A percentile compares a stretch with the other conserved stretches of the same genome.
Evolutionary conservation across 2,888 invertebrate species (phyloP).

Genomic region (Drosophila barbarae): DNA sequence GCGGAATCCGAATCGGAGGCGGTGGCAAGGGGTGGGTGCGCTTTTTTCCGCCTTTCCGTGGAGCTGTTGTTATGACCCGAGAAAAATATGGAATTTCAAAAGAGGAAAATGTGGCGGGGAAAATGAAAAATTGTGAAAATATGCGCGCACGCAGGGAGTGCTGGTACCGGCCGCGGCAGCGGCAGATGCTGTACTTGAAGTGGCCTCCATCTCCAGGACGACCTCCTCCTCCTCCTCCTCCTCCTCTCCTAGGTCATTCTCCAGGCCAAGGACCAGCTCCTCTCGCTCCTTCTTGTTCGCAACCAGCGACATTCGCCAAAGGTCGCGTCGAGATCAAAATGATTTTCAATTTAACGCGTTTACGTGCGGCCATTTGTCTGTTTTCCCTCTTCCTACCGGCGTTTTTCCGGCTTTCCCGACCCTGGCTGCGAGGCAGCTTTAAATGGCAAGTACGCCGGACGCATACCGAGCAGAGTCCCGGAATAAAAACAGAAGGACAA

Average conservation of each 20-base stretch:
- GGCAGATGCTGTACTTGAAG: slow-evolving; percentile 65
- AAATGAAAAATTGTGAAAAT: slow-evolving; percentile 59
- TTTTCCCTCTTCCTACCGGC: slow-evolving; percentile 19
- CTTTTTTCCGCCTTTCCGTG: slow-evolving; percentile 34
- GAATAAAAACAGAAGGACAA: slow-evolving; percentile 4
- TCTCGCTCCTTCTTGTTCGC: slow-evolving; percentile 13
- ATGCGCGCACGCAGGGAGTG: slow-evolving; percentile 56
- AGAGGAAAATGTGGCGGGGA: slow-evolving; percentile 44
- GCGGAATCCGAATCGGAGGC: slow-evolving; percentile 36
- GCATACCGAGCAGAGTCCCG: slow-evolving; percentile 19
- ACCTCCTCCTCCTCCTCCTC: background rate
- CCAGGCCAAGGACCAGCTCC: slow-evolving; percentile 2
- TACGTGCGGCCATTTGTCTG: slow-evolving; percentile 73
- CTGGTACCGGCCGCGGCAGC: slow-evolving; percentile 11
- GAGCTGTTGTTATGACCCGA: slow-evolving; percentile 41
- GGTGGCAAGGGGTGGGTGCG: slow-evolving; percentile 18
- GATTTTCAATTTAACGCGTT: slow-evolving; percentile 76
- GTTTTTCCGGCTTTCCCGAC: background rate
- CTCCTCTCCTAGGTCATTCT: slow-evolving; percentile 1
- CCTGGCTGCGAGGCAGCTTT: slow-evolving; percentile 31
- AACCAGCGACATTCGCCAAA: slow-evolving; percentile 28
- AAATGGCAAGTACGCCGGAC: slow-evolving; percentile 41
- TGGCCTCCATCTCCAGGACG: slow-evolving; percentile 1
- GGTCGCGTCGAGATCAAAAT: slow-evolving; percentile 69
- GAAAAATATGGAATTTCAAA: slow-evolving; percentile 68